Percentiles rank a stretch among this genome's conserved stretches.
These are phyloP conservation scores for Pseudobourletiella spinata DNA, from an alignment of 1,140 invertebrate species.

Conservation along the genomic window DNA sequence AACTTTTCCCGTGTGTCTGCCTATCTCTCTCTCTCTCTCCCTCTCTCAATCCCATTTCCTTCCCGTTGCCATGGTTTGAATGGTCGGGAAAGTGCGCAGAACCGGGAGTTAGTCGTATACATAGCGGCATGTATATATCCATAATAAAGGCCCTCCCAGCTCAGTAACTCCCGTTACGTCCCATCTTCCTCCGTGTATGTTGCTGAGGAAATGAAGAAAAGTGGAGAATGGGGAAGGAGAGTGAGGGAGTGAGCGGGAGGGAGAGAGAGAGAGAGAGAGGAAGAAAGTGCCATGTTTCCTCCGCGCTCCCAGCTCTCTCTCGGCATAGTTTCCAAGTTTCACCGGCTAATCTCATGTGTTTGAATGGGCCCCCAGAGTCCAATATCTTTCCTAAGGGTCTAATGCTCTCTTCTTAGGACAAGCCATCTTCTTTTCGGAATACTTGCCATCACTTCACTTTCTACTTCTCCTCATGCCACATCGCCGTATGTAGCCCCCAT, in stretches of 20 bases:
- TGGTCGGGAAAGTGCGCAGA: too few relatives aligned
- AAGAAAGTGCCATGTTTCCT: not conserved
- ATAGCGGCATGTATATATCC: too few relatives aligned
- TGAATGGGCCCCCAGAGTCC: slow-evolving; percentile 30
- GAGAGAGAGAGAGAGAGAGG: slow-evolving; percentile 2
- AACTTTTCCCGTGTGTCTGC: too few relatives aligned
- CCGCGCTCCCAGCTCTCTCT: not conserved
- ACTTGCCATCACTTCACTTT: slow-evolving; percentile 21
- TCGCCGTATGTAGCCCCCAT: not conserved
- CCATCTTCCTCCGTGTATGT: too few relatives aligned
- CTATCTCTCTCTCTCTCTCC: too few relatives aligned
- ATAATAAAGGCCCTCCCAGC: too few relatives aligned
- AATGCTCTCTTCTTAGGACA: slow-evolving; percentile 33
- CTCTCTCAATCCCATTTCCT: too few relatives aligned
- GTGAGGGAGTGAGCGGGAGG: slow-evolving; percentile 7
- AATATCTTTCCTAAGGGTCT: slow-evolving; percentile 34
- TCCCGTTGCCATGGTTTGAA: too few relatives aligned
- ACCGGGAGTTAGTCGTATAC: too few relatives aligned
- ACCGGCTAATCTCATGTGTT: slow-evolving; percentile 36
- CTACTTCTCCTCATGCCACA: not conserved
- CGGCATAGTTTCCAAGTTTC: slow-evolving; percentile 29
- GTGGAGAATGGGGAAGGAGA: slow-evolving; percentile 19
- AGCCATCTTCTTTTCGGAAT: slow-evolving; percentile 18
- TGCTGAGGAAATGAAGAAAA: slow-evolving; percentile 25
- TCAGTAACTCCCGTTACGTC: too few relatives aligned